Evolutionary conservation across 2,888 invertebrate genomes (phyloP), one percentile per base, ranked within the genome.

Genomic region (Dynastes maya): DNA sequence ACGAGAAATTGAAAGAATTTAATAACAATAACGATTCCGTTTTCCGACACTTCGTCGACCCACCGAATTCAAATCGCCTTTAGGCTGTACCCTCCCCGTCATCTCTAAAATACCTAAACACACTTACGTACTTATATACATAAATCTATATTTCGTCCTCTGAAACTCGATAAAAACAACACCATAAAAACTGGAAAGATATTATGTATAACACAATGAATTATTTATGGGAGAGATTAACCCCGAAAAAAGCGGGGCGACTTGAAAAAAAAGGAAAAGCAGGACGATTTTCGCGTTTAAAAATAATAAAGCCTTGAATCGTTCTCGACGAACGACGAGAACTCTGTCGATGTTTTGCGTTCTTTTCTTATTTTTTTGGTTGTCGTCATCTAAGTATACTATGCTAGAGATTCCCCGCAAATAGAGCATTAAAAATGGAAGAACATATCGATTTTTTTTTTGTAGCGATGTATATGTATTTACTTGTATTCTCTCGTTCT

Each of bases 371-470:
- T 68, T 27, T 68, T 51, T 68, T 68, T 65, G 22, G 6, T 16
- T 5, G 49, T 68, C 68, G 68, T 27, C 68, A 49, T 51, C 29
- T 51, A 68, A 68, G 49, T 27, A 67, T 49, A 45, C 11, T 45
- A n/a, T 51, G 16, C 1, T 55, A 16, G 68, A 68, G 51, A 68
- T 68, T 51, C 51, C 49, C 11, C 68, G 51, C 68, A 68, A 68
- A 68, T 68, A 68, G 51, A 51, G 68, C 51, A 68, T 68, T 68
- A 68, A 68, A 68, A 51, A 68, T 68, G 68, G 68, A 68, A 22
- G 49, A 68, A 49, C 16, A 27, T 68, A 68, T 68, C 49, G 67
- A 68, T 68, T 68, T n/a, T 9, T 63, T 32, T 63, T 32, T 9
- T 68, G 49, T 13, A 11, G 9, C 22, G 16, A 45, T 45, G 22